Evolutionary conservation across 2,888 invertebrate genomes (phyloP).

Genomic region (Cataglyphis altisquamis): DNA sequence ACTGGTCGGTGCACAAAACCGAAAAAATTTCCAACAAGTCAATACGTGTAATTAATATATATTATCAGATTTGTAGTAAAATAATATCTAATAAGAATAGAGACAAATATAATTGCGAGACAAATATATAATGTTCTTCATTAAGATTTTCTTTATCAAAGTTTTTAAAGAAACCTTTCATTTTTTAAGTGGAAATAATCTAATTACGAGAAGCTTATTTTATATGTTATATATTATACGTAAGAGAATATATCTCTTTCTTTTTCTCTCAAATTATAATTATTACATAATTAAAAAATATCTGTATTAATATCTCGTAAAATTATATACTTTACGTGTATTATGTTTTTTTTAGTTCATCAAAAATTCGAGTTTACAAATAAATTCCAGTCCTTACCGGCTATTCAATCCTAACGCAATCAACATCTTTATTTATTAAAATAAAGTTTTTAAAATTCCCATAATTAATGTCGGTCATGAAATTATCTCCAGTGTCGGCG

Average conservation of each 20-base stretch:
- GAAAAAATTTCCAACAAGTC: slow-evolving; percentile 47
- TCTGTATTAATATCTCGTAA: background rate
- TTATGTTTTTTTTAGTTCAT: background rate
- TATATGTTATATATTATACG: background rate
- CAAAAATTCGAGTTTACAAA: slow-evolving; percentile 69
- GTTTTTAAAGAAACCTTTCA: background rate
- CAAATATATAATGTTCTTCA: background rate
- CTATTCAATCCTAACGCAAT: slow-evolving; percentile 72
- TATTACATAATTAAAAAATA: background rate
- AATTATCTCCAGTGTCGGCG: slow-evolving; percentile 65
- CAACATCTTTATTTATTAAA: slow-evolving; percentile 72
- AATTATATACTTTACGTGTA: background rate
- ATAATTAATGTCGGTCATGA: slow-evolving; percentile 65
- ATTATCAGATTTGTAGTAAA: background rate
- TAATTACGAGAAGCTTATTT: background rate
- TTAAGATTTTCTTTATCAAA: background rate
- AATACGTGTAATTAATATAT: slow-evolving; percentile 32
- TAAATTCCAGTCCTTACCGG: slow-evolving; percentile 74
- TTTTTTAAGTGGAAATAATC: background rate
- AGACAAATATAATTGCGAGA: background rate
- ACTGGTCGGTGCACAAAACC: slow-evolving; percentile 51
- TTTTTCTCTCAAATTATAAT: background rate
- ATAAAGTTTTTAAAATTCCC: slow-evolving; percentile 69
- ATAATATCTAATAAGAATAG: background rate
- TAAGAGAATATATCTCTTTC: background rate